Base-by-base conservation (phyloP, 2,888 invertebrate genomes). In the Mantis religiosa region DNA sequence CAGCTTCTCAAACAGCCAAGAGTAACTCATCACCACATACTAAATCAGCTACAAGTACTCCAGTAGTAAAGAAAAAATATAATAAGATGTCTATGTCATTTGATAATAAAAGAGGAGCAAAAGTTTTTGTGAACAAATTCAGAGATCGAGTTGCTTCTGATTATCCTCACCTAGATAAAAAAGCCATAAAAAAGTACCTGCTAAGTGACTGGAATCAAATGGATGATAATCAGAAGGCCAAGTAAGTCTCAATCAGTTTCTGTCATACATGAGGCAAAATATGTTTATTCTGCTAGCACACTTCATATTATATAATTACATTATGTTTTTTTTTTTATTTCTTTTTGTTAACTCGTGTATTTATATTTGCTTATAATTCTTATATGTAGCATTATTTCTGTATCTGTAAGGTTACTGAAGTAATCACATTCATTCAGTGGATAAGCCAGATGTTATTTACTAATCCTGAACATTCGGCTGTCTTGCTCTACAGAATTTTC, bases 91-190 rank as follows among this genome's bases (percentile, higher is more conserved):
- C n/a, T 1, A 81, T 25, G 28, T 27, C 27, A 12, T 12, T 8
- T 85, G 25, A 47, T 20, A 20, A 86, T 20, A 86, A 85, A 28
- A 54, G 30, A 9, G 27, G 28, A 27, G 82, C 54, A 20, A 71
- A 82, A 41, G n/a, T 30, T 27, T 89, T 82, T 87, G 9, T 87
- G 47, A 94, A 94, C 90, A 90, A 94, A 34, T 93, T 93, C 91
- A 94, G 93, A 91, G 94, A 95, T 90, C 91, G 92, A 30, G 91
- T 94, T 20, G 93, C 94, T 87, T 94, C 94, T 85, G 93, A 94
- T 90, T 93, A 94, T 91, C 94, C 95, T 1, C 93, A 94, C 84
- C 92, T 94, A 14, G 92, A 81, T 82, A 28, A n/a, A 81, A 90
- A 91, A 34, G 90, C 91, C 84, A 88, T 91, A 15, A 90, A 91